Evolutionary conservation across 2,113 vertebrate genomes (phyloP), one percentile per base, ranked within the genome.

Genomic region (Phalacrocorax carbo): DNA sequence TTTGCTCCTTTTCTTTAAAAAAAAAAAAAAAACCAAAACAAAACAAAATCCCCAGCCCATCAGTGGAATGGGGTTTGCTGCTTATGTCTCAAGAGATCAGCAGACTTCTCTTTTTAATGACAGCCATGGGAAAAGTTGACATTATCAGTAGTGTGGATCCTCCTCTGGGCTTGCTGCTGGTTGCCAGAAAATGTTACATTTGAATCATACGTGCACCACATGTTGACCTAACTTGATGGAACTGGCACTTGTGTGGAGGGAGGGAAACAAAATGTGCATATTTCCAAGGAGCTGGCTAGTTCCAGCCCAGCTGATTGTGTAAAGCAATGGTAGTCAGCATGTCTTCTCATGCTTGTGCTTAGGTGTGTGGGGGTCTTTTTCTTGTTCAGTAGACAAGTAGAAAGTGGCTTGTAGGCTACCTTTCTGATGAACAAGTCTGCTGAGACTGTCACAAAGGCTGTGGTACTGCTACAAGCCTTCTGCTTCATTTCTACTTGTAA

Each of bases 221-320:
- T 94, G 81, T 85, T 91, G 81, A 82, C 73, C 58, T 77, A 85
- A 82, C 93, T 94, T 94, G 42, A 91, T 91, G 82, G 70, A 95
- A 93, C 58, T 55, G 54, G 15, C 22, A 89, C 29, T 77, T 65
- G 40, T 36, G 29, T 38, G 66, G 70, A 95, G 57, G 25, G 54
- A 91, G 52, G 46, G 62, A 90, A 88, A 82, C 11, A 57, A 90
- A 77, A 58, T 11, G 38, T 62, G 49, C 86, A 80, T 54, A 58
- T 82, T 95, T 84, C 62, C 29, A 62, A 80, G 49, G 25, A 30
- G 15, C 61, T 72, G 62, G 22, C 87, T 72, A 19, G 15, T 58
- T 96, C 71, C 79, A 80, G 70, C 34, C 49, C 27, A 17, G 11
- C 5, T 55, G 84, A 22, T 69, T 90, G 64, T 30, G 2, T 18